Percentiles rank a stretch among this genome's conserved stretches.
Conservation (phyloP, 2,113 vertebrate species). For the Pangasianodon hypophthalmus region DNA sequence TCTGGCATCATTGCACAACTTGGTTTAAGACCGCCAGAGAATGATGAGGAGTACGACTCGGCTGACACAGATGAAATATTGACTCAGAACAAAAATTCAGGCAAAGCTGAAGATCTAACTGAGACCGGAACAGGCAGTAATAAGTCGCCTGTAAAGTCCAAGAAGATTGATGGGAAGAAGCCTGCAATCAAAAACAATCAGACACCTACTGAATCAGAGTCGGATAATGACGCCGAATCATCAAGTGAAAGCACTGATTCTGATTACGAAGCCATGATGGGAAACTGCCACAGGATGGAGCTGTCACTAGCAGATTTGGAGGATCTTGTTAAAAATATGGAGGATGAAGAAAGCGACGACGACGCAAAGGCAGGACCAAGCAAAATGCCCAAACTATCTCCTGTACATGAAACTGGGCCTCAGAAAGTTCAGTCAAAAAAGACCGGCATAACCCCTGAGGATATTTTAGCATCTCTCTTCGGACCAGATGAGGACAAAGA, state of each 20-base stretch:
- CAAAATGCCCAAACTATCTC: constrained; percentile 18
- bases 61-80: constrained; percentile 90
- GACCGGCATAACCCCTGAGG: constrained; percentile 74
- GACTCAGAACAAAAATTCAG: constrained; percentile 67
- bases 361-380: constrained; percentile 9
- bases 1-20: constrained; percentile 37
- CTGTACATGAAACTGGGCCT: neutral
- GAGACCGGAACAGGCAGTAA: neutral
- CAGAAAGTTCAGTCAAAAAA: constrained; percentile 50
- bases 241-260: constrained; percentile 66
- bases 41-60: constrained; percentile 78
- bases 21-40: constrained; percentile 4
- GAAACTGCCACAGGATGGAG: constrained; percentile 74
- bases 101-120: neutral
- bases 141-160: neutral
- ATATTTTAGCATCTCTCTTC: constrained; percentile 83
- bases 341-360: constrained; percentile 17
- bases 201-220: neutral
- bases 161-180: neutral
- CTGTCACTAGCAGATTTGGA: constrained; percentile 83
- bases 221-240: constrained; percentile 3
- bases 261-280: constrained; percentile 83
- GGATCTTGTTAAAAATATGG: constrained; percentile 66
- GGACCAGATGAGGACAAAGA: constrained; percentile 61
- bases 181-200: neutral